A percentile compares a stretch with the other conserved stretches of the same genome.
Evolutionary conservation across 1,140 invertebrate species (phyloP).

Genomic region (Aleiodes sp.): DNA sequence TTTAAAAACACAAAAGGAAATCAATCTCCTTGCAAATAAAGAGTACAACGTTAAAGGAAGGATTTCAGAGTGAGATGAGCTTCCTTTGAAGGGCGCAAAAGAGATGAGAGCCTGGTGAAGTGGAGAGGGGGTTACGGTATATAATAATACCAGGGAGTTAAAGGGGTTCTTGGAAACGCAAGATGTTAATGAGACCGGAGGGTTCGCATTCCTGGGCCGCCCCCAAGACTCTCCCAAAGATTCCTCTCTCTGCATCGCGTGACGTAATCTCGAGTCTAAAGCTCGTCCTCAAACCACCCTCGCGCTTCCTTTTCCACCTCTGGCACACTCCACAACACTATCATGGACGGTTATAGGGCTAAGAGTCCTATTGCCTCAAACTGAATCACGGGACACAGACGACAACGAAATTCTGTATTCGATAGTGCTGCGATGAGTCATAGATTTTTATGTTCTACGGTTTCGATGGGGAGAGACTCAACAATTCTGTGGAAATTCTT

Average conservation of each 20-base stretch:
- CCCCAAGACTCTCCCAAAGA: slow-evolving; percentile 65
- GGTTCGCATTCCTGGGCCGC: slow-evolving; percentile 64
- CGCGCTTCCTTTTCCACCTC: background rate
- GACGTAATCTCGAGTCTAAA: slow-evolving; percentile 53
- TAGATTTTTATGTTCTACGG: too few relatives aligned
- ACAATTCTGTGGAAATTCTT: too few relatives aligned
- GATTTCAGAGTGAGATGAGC: slow-evolving; percentile 3
- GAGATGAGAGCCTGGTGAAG: slow-evolving; percentile 7
- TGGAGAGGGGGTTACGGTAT: background rate
- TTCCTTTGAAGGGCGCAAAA: background rate
- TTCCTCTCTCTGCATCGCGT: slow-evolving; percentile 55
- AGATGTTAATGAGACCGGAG: slow-evolving; percentile 68
- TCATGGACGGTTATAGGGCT: background rate
- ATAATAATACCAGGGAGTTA: slow-evolving; percentile 12
- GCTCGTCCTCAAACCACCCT: slow-evolving; percentile 36
- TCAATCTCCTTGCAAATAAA: slow-evolving; percentile 18
- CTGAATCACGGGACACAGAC: too few relatives aligned
- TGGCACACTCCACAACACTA: background rate
- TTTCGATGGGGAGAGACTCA: too few relatives aligned
- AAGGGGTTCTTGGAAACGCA: slow-evolving; percentile 53
- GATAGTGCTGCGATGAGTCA: too few relatives aligned
- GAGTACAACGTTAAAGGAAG: slow-evolving; percentile 7
- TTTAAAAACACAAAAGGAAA: slow-evolving; percentile 15
- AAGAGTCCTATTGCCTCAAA: slow-evolving; percentile 5
- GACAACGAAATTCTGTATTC: too few relatives aligned